Evolutionary conservation across 2,888 invertebrate species (phyloP).

Genomic region (Zonitis immaculata): DNA sequence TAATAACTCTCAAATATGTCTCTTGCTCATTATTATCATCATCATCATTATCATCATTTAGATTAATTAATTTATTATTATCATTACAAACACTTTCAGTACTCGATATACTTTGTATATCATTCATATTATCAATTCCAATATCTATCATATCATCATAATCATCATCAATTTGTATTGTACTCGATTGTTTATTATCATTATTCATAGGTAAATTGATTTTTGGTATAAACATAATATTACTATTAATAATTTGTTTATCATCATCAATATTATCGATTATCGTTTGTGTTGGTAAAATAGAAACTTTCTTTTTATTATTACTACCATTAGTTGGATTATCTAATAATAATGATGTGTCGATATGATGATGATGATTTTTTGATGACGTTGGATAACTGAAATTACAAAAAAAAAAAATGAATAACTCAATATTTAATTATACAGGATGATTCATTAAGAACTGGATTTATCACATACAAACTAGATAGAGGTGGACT

Average conservation of each 20-base stretch:
- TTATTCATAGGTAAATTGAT: not conserved
- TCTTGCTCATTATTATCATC: slow-evolving; percentile 43
- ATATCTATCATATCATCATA: slow-evolving; percentile 5
- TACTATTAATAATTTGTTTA: not conserved
- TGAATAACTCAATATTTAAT: too few species aligned
- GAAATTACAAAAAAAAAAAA: not conserved
- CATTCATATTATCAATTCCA: slow-evolving; percentile 8
- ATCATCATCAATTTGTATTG: slow-evolving; percentile 8
- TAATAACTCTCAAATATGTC: slow-evolving; percentile 51
- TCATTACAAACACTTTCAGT: slow-evolving; percentile 29
- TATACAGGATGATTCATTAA: too few species aligned
- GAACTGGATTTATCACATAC: too few species aligned
- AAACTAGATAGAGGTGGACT: too few species aligned
- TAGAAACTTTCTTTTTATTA: slow-evolving; percentile 1
- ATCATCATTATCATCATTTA: slow-evolving; percentile 21
- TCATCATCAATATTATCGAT: not conserved
- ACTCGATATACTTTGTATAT: not conserved
- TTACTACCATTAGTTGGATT: not conserved
- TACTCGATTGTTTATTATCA: not conserved
- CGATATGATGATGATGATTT: not conserved
- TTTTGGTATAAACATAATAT: not conserved
- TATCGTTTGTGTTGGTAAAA: not conserved
- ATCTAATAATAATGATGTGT: not conserved
- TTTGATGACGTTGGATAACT: slow-evolving; percentile 15
- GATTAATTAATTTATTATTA: slow-evolving; percentile 21